These are phyloP conservation scores for Budorcas taxicolor DNA, from an alignment of 2,113 vertebrate species.

Conservation along the genomic window DNA sequence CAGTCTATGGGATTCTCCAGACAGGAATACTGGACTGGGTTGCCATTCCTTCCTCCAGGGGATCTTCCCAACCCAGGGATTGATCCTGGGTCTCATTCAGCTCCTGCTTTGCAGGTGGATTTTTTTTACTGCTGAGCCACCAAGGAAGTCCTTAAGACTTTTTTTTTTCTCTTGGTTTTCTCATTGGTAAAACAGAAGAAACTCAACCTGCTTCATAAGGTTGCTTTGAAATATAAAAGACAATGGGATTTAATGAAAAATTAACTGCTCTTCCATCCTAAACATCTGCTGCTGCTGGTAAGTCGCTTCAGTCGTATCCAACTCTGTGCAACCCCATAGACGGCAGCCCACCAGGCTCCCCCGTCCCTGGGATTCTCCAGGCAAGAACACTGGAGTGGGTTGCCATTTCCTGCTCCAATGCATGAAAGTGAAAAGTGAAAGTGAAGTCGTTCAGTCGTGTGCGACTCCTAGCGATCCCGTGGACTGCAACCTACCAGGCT, in stretches of 20 bases:
- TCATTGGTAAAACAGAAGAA: not conserved
- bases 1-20: not conserved
- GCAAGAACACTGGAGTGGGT: not conserved
- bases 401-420: not conserved
- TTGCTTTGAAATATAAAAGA: not conserved
- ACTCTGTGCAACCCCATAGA: not conserved
- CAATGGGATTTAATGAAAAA: not conserved
- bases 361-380: not conserved
- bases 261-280: not conserved
- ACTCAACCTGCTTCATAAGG: not conserved
- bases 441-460: not conserved
- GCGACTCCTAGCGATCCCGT: not conserved
- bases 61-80: not conserved
- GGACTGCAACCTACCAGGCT: not conserved
- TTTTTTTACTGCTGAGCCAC: not conserved
- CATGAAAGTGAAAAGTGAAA: not conserved
- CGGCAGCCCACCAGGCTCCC: not conserved
- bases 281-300: not conserved
- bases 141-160: not conserved
- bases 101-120: not conserved
- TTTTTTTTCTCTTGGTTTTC: not conserved
- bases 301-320: fast-evolving
- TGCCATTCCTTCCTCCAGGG: not conserved
- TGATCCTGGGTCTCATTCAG: not conserved
- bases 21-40: not conserved